Conservation (phyloP, 1,140 invertebrate species). For the Pachyrhynchus sulphureomaculatus region DNA sequence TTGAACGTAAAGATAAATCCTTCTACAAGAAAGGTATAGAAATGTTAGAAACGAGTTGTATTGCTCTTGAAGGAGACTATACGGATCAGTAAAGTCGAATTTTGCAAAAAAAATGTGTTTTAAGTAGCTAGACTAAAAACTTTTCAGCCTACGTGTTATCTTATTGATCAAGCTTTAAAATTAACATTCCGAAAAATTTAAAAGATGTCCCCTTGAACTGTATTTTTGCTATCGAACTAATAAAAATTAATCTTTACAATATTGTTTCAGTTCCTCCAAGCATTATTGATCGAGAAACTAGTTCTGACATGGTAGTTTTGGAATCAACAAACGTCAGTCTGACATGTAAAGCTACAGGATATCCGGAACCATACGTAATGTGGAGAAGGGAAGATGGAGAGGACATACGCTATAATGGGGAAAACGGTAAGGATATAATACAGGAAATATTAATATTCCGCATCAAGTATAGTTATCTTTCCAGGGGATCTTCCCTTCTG, state of each 20-base stretch:
- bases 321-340: slow-evolving; percentile 86
- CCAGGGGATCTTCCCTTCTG: background rate
- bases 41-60: background rate
- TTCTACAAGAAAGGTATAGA: too few species aligned
- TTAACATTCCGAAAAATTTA: too few species aligned
- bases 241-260: background rate
- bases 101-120: too few species aligned
- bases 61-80: too few species aligned
- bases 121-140: too few species aligned
- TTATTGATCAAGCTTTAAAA: too few species aligned
- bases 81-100: too few species aligned
- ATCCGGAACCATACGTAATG: slow-evolving; percentile 88
- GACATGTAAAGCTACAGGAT: slow-evolving; percentile 83
- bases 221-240: too few species aligned
- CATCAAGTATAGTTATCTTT: background rate
- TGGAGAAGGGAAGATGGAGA: slow-evolving; percentile 87
- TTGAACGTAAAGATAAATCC: too few species aligned
- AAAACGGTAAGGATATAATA: slow-evolving; percentile 64
- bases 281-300: slow-evolving; percentile 82
- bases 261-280: slow-evolving; percentile 70
- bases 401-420: slow-evolving; percentile 82
- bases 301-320: slow-evolving; percentile 84
- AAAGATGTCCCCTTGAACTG: too few species aligned
- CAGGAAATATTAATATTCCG: slow-evolving; percentile 19
- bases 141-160: too few species aligned